Evolutionary conservation across 2,888 invertebrate genomes (phyloP).

Genomic region (Thymelicus acteon): DNA sequence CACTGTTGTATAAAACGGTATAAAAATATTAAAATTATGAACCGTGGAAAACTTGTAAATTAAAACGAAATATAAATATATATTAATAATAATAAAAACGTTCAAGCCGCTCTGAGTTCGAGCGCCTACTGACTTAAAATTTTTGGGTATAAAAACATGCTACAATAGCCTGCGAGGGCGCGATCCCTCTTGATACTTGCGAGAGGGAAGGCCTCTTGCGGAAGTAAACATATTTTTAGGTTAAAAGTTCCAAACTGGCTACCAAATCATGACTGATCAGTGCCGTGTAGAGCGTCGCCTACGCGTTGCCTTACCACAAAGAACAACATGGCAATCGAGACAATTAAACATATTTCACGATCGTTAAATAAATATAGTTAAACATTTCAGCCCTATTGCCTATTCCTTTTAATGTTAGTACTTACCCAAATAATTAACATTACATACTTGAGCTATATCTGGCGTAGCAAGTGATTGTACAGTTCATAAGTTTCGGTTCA

Average conservation of each 20-base stretch:
- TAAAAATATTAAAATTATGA: conserved; percentile 85
- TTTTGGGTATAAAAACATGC: conserved; percentile 85
- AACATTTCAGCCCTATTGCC: too few relatives aligned
- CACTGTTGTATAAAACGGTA: conserved; percentile 84
- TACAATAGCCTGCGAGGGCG: conserved; percentile 79
- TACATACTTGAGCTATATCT: too few relatives aligned
- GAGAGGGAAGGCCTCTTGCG: conserved; percentile 32
- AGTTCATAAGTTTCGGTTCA: too few relatives aligned
- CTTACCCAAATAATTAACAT: too few relatives aligned
- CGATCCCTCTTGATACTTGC: conserved; percentile 70
- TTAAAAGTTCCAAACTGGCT: neutral
- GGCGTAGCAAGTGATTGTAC: too few relatives aligned
- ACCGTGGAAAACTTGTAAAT: conserved; percentile 84
- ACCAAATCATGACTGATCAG: too few relatives aligned
- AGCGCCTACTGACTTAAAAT: conserved; percentile 86
- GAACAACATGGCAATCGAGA: too few relatives aligned
- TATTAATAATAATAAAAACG: conserved; percentile 84
- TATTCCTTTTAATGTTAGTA: too few relatives aligned
- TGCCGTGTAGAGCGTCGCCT: too few relatives aligned
- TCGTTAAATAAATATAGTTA: too few relatives aligned
- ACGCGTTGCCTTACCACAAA: too few relatives aligned
- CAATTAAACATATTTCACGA: too few relatives aligned
- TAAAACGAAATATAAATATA: conserved; percentile 85
- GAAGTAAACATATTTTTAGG: conserved; percentile 29
- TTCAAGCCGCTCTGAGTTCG: conserved; percentile 82